phyloP scores from a whole-genome alignment of 2,888 invertebrate genomes.

The Drosophila anceps region DNA sequence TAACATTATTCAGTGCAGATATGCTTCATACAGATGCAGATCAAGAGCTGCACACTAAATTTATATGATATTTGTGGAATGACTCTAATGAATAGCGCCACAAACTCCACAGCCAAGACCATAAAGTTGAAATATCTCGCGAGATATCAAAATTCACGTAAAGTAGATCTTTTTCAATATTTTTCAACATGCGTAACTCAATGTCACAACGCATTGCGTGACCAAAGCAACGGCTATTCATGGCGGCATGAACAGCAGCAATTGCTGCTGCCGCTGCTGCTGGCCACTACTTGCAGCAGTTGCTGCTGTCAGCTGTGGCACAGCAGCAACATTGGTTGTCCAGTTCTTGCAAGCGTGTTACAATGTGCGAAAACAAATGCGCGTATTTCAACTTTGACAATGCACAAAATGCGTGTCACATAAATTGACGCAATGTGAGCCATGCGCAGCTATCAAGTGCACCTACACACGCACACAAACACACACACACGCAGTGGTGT shows the following conservation, averaged over 20 bases:
- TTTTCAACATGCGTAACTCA: slow-evolving; percentile 69
- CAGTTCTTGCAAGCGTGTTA: slow-evolving; percentile 41
- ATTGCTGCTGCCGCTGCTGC: slow-evolving; percentile 29
- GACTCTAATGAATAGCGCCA: neutral
- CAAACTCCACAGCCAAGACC: neutral
- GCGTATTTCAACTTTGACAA: slow-evolving; percentile 51
- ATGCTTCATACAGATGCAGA: too few relatives aligned
- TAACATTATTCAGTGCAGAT: too few relatives aligned
- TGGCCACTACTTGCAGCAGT: slow-evolving; percentile 22
- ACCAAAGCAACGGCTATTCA: slow-evolving; percentile 39
- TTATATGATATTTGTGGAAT: neutral
- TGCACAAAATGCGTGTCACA: slow-evolving; percentile 57
- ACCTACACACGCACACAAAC: slow-evolving; percentile 36
- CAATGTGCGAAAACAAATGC: slow-evolving; percentile 71
- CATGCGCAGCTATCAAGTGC: slow-evolving; percentile 49
- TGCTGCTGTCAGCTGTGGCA: slow-evolving; percentile 38
- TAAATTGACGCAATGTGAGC: slow-evolving; percentile 43
- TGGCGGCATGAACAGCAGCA: slow-evolving; percentile 14
- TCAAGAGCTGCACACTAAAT: too few relatives aligned
- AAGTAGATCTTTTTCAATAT: slow-evolving; percentile 9
- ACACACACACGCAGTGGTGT: slow-evolving; percentile 45
- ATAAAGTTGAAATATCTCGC: neutral
- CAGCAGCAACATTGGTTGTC: slow-evolving; percentile 13
- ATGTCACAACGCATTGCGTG: slow-evolving; percentile 67
- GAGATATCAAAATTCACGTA: neutral